Conservation (phyloP, 2,797 vertebrate species). For the Rhinogobio ventralis region DNA sequence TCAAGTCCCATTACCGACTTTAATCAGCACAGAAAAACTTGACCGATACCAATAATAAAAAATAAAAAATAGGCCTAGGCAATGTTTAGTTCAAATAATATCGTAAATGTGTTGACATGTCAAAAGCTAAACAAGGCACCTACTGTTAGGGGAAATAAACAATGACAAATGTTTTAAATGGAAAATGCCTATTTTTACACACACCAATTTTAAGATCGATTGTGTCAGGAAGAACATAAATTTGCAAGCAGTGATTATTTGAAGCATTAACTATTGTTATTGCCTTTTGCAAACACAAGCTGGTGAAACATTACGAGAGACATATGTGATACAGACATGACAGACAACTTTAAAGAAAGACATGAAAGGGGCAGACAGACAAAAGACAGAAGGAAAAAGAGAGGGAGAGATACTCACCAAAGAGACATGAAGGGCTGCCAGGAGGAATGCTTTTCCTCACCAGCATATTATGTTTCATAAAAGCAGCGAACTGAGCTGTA, state of each 20-base stretch:
- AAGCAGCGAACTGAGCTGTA: slow-evolving; percentile 99
- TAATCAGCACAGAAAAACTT: background rate
- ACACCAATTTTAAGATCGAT: background rate
- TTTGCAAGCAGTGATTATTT: slow-evolving; percentile 1
- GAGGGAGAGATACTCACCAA: slow-evolving; percentile 88
- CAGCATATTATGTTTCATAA: slow-evolving; percentile 99
- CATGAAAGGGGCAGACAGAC: slow-evolving; percentile 42
- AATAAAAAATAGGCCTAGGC: background rate
- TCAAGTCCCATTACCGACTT: background rate
- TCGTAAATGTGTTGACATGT: background rate
- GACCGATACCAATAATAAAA: background rate
- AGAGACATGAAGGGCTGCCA: slow-evolving; percentile 94
- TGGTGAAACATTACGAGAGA: slow-evolving; percentile 5
- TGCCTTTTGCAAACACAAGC: background rate
- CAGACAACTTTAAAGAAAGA: background rate
- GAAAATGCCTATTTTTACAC: background rate
- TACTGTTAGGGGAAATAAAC: background rate
- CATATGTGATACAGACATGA: background rate
- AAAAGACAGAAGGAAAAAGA: slow-evolving; percentile 34
- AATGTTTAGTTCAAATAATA: background rate
- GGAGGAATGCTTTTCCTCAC: slow-evolving; percentile 98
- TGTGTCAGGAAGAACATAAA: background rate
- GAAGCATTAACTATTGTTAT: background rate
- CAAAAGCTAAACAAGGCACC: background rate
- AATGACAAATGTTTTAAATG: background rate